Percentiles rank a stretch among this genome's conserved stretches.
Evolutionary conservation across 2,888 invertebrate species (phyloP).

Genomic region (Monoplex corrugatus): DNA sequence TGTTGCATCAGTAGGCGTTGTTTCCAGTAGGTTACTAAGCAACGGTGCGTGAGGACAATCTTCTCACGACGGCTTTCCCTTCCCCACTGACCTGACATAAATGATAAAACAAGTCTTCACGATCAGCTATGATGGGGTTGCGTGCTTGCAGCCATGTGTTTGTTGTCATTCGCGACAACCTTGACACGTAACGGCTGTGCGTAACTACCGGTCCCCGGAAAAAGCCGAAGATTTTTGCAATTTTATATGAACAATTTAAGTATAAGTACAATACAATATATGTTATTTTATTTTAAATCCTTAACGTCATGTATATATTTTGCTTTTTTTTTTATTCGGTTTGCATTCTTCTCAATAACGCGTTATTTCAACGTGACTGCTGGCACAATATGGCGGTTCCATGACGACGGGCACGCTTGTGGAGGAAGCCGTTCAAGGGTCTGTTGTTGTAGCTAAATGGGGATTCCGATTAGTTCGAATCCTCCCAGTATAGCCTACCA

Average conservation of each 20-base stretch:
- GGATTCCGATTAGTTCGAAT: conserved; percentile 12
- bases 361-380: conserved; percentile 45
- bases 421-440: conserved; percentile 16
- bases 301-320: not conserved
- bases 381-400: conserved; percentile 71
- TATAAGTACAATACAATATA: no score
- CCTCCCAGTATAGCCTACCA: not conserved
- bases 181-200: not conserved
- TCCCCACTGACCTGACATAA: no score
- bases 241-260: not conserved
- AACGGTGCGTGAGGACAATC: not conserved
- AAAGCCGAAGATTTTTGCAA: not conserved
- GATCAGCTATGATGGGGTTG: not conserved
- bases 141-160: not conserved
- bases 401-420: conserved; percentile 65
- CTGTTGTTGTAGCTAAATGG: conserved; percentile 41
- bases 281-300: not conserved
- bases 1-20: no score
- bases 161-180: conserved; percentile 42
- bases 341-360: not conserved
- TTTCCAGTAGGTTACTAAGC: no score
- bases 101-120: not conserved
- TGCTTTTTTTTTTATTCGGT: not conserved
- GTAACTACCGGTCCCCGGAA: not conserved
- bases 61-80: not conserved